Percentiles rank a stretch among this genome's conserved stretches.
Conservation (phyloP, 2,797 vertebrate species). For the Lacerta viridis region DNA sequence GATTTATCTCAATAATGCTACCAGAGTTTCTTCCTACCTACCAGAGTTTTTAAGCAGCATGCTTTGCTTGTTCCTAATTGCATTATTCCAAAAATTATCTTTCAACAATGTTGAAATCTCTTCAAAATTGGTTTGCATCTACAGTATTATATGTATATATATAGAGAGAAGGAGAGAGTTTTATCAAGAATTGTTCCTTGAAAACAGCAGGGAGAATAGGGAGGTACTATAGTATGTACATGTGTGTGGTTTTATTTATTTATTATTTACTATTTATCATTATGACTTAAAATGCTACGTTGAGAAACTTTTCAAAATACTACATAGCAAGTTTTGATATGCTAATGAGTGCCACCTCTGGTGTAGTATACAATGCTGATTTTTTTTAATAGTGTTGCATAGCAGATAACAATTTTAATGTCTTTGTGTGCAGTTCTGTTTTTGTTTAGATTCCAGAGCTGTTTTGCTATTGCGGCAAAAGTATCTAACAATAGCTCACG, state of each 20-base stretch:
- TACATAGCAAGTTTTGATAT: neutral
- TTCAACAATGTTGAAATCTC: neutral
- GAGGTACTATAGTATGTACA: neutral
- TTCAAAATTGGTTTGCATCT: neutral
- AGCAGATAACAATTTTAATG: neutral
- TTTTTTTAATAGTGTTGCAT: neutral
- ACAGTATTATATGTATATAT: too few species aligned
- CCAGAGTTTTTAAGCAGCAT: neutral
- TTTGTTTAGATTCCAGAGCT: conserved; percentile 2
- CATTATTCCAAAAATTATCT: neutral
- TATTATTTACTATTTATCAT: neutral
- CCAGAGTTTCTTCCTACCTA: too few species aligned
- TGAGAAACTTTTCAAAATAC: conserved; percentile 9
- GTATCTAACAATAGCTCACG: conserved; percentile 70
- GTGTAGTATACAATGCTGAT: conserved; percentile 7
- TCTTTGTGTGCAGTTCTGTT: conserved; percentile 63
- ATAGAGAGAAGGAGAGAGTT: too few species aligned
- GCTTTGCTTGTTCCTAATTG: neutral
- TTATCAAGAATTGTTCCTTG: too few species aligned
- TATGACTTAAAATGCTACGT: neutral
- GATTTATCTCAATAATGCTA: neutral
- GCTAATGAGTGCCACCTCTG: conserved; percentile 24
- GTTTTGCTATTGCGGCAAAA: conserved; percentile 61
- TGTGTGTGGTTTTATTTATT: neutral
- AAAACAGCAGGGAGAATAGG: neutral